These are phyloP conservation scores for Zoroaster sp. DNA, from an alignment of 53 echinoderm and acorn worm genomes.

Conservation along the genomic window DNA sequence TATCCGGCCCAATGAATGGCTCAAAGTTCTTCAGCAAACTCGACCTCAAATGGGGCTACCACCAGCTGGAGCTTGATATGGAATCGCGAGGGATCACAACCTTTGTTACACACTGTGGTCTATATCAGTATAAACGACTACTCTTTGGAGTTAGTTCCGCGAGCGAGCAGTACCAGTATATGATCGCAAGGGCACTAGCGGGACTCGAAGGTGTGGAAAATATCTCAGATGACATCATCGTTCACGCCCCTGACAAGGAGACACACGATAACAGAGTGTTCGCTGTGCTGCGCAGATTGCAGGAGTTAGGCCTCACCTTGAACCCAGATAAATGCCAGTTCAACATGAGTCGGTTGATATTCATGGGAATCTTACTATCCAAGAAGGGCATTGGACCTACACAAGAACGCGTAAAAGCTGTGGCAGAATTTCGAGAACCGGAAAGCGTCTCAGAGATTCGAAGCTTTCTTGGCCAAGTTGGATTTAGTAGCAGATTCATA, in stretches of 20 bases:
- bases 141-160: too few relatives aligned
- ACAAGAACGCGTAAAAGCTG: conserved; percentile 38
- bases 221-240: conserved; percentile 73
- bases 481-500: conserved; percentile 59
- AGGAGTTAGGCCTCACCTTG: conserved; percentile 33
- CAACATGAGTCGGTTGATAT: conserved; percentile 49
- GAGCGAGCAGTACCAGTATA: conserved; percentile 39
- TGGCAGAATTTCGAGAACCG: conserved; percentile 50
- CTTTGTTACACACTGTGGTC: too few relatives aligned
- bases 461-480: conserved; percentile 63
- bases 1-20: too few relatives aligned
- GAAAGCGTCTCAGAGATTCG: conserved; percentile 55
- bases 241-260: conserved; percentile 42
- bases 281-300: conserved; percentile 9
- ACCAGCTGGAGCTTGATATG: too few relatives aligned
- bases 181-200: conserved; percentile 48
- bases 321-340: conserved; percentile 57
- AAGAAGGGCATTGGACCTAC: conserved; percentile 58
- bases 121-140: too few relatives aligned
- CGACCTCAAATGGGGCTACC: too few relatives aligned
- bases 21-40: too few relatives aligned
- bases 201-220: conserved; percentile 49
- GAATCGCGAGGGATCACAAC: too few relatives aligned
- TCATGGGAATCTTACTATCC: conserved; percentile 58
- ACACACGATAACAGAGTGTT: conserved; percentile 58